Evolutionary conservation across 1,140 invertebrate genomes (phyloP).

Genomic region (Plodia interpunctella): DNA sequence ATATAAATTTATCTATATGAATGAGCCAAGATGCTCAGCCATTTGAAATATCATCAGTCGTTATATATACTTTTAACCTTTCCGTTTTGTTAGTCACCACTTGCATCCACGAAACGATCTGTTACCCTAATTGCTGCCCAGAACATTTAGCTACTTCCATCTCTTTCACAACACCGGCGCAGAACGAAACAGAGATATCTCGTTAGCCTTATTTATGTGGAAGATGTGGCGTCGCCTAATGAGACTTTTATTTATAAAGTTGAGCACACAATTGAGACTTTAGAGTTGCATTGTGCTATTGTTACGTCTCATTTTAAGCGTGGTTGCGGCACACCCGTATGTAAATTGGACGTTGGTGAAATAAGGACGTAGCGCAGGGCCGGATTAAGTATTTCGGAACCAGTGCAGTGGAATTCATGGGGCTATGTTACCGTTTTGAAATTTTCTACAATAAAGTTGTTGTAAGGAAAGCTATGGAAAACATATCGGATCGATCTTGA

Average conservation of each 20-base stretch:
- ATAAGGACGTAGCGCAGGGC: conserved; percentile 38
- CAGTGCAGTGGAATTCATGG: no score
- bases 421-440: no score
- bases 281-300: conserved; percentile 69
- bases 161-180: conserved; percentile 16
- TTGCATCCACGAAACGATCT: neutral
- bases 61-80: neutral
- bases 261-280: conserved; percentile 56
- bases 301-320: conserved; percentile 67
- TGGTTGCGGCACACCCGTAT: conserved; percentile 57
- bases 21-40: no score
- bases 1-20: no score
- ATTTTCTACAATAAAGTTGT: no score
- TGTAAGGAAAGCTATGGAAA: no score
- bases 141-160: conserved; percentile 20
- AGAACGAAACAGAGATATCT: conserved; percentile 41
- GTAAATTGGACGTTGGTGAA: conserved; percentile 62
- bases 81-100: neutral
- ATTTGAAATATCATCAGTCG: no score
- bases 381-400: no score
- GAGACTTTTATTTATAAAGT: conserved; percentile 73
- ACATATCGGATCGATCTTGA: no score
- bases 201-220: conserved; percentile 59
- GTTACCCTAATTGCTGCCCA: conserved; percentile 13
- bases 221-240: conserved; percentile 62